Conservation (phyloP, 2,888 invertebrate genomes). For the Aromia moschata region DNA sequence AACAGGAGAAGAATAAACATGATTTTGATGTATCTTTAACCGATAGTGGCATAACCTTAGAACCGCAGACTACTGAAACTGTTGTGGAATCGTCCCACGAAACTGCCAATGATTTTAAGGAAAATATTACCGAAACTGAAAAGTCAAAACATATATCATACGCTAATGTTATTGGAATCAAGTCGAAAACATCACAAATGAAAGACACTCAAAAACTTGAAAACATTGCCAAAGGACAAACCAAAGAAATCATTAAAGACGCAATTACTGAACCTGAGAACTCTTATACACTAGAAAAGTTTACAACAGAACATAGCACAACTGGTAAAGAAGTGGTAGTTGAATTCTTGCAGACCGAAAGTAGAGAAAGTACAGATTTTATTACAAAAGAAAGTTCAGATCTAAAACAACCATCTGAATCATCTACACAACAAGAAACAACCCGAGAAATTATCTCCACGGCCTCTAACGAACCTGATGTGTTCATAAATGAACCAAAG, state of each 20-base stretch:
- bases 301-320: no score
- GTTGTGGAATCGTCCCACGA: conserved; percentile 9
- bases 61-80: not conserved
- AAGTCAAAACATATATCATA: not conserved
- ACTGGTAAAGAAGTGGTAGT: not conserved
- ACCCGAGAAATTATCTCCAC: not conserved
- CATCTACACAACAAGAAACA: no score
- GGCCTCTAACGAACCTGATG: not conserved
- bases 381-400: no score
- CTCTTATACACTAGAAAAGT: no score
- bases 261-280: no score
- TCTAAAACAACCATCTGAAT: no score
- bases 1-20: not conserved
- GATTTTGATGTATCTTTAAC: not conserved
- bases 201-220: not conserved
- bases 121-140: not conserved
- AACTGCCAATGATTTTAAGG: not conserved
- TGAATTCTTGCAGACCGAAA: not conserved
- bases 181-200: not conserved
- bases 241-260: no score
- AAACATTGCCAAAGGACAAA: no score
- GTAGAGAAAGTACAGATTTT: no score
- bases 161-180: not conserved
- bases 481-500: not conserved
- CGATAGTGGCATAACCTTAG: not conserved